Base-by-base conservation (phyloP, 2,113 vertebrate species). In the Zosterops pallidus region DNA sequence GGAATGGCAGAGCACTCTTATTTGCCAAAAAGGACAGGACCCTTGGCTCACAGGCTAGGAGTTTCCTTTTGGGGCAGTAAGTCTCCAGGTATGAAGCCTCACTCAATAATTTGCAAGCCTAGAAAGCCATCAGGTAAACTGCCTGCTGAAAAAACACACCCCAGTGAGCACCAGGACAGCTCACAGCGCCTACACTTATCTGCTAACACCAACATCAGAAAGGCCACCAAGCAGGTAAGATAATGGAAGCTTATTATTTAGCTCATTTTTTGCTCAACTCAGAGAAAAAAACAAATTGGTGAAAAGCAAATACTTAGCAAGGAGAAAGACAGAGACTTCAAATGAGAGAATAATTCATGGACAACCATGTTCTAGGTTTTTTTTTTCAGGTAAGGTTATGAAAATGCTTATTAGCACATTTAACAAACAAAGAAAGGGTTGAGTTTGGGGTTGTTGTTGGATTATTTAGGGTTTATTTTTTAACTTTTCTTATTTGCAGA, bases 121-220 rank as follows among this genome's bases (percentile, higher is more conserved):
- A 57, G 44, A 89, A 83, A 92, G 18, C 10, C 53, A 57, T 11
- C 6, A 9, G 17, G 25, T 9, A 64, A 78, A 83, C 5, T 28
- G 35, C 9, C 57, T 46, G 28, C 16, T 74, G 29, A 10, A 65
- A 63, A 72, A 78, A 16, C 17, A 42, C 41, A 42, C 20, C 19
- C 12, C 37, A n/a, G 17, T 0, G 2, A 33, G n/a, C 19, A 49
- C 26, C 47, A 89, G 17, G 59, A 29, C 1, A 0, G 6, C 3
- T 9, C n/a, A 12, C 14, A 65, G 23, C 35, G 71, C 23, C 49
- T 5, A 15, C 16, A 12, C 35, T 41, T 59, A 47, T 13, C 52
- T 44, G 35, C 31, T 50, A 53, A 47, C 17, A 72, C 20, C 29
- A 37, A 3, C 29, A 65, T 8, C 22, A 41, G n/a, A 52, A 75